Evolutionary conservation across 2,797 vertebrate species (phyloP).

Genomic region (Crocidura indochinensis): DNA sequence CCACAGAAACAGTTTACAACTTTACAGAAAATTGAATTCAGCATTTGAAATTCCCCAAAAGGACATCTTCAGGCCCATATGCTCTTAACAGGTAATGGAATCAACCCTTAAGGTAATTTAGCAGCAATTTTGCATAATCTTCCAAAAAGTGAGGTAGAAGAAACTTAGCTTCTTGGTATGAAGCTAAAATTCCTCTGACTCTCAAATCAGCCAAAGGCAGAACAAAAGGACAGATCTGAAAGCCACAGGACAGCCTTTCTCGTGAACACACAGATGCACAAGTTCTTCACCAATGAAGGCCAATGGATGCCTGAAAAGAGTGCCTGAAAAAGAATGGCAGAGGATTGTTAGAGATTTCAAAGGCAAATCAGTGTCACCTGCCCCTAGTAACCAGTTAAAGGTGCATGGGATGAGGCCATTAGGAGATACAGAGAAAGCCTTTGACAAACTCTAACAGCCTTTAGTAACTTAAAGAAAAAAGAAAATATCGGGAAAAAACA

Average conservation of each 20-base stretch:
- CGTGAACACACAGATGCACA: not conserved
- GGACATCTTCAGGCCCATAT: not conserved
- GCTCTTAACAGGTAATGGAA: not conserved
- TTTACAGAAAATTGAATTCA: not conserved
- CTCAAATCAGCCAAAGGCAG: not conserved
- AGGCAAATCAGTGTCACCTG: not conserved
- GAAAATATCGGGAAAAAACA: not conserved
- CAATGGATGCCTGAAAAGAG: not conserved
- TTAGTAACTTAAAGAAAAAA: slow-evolving; percentile 34
- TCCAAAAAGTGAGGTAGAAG: not conserved
- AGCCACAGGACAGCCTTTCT: not conserved
- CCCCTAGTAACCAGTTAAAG: not conserved
- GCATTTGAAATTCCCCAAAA: slow-evolving; percentile 20
- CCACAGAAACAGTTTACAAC: too few species aligned
- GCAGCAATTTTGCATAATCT: not conserved
- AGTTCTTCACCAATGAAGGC: not conserved
- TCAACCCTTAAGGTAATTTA: not conserved
- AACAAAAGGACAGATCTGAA: not conserved
- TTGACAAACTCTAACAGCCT: slow-evolving; percentile 1
- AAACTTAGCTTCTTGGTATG: not conserved
- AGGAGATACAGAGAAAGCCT: not conserved
- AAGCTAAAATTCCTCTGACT: not conserved
- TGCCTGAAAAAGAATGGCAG: not conserved
- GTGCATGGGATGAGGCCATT: not conserved
- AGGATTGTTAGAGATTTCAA: not conserved